These are phyloP conservation scores for Aurelia sp. DNA, from an alignment of 30 jellyfish, hydroid and myxozoan genomes.

Conservation along the genomic window DNA sequence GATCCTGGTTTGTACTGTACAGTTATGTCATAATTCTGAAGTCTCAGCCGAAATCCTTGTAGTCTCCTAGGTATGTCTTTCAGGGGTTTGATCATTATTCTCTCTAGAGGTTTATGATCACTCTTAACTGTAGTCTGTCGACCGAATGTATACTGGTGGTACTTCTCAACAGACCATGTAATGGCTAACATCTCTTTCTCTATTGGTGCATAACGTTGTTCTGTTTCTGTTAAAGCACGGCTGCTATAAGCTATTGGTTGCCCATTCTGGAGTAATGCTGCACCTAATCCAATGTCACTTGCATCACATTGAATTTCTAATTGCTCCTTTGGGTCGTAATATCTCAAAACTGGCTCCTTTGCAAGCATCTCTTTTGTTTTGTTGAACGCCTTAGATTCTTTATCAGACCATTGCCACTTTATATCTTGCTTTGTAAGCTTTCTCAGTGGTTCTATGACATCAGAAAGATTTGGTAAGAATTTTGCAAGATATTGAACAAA, in stretches of 20 bases:
- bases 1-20: slow-evolving; percentile 68
- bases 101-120: slow-evolving; percentile 48
- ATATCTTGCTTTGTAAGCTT: slow-evolving; percentile 57
- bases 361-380: slow-evolving; percentile 50
- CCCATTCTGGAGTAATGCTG: slow-evolving; percentile 69
- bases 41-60: slow-evolving; percentile 49
- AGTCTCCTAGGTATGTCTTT: slow-evolving; percentile 29
- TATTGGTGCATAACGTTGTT: slow-evolving; percentile 54
- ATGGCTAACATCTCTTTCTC: slow-evolving; percentile 47
- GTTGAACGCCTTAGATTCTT: slow-evolving; percentile 48
- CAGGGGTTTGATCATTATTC: slow-evolving; percentile 47
- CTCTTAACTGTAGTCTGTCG: slow-evolving; percentile 32
- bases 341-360: slow-evolving; percentile 33
- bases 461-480: slow-evolving; percentile 63
- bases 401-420: slow-evolving; percentile 52
- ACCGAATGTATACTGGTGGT: slow-evolving; percentile 43
- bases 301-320: slow-evolving; percentile 70
- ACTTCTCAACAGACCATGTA: slow-evolving; percentile 21
- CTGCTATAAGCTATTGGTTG: slow-evolving; percentile 48
- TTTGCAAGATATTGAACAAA: slow-evolving; percentile 56
- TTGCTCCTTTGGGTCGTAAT: slow-evolving; percentile 53
- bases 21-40: slow-evolving; percentile 54
- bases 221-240: slow-evolving; percentile 38
- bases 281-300: slow-evolving; percentile 62
- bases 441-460: slow-evolving; percentile 64